Evolutionary conservation across 1,140 invertebrate species (phyloP).

Genomic region (Linepithema humile): DNA sequence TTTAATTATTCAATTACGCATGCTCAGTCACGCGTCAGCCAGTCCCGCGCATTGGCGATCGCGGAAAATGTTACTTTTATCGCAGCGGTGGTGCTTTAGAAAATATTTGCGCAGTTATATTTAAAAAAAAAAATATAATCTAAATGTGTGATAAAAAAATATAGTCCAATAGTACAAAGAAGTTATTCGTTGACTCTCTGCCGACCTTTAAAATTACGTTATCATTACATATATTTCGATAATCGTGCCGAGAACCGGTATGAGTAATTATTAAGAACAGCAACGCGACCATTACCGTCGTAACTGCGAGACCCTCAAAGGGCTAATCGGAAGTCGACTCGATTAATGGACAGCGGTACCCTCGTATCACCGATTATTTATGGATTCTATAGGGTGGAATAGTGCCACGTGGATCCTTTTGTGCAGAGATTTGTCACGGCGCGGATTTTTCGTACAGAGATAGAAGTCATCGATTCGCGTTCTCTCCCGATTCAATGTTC

Average conservation of each 20-base stretch:
- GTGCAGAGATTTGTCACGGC: constrained; percentile 74
- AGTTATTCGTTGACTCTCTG: neutral
- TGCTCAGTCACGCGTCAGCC: constrained; percentile 73
- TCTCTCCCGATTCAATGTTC: neutral
- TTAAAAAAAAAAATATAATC: neutral
- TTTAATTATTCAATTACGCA: constrained; percentile 79
- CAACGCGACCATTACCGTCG: constrained; percentile 15
- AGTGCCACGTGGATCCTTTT: constrained; percentile 71
- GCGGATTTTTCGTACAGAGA: constrained; percentile 16
- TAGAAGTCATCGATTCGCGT: constrained; percentile 21
- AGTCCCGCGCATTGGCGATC: constrained; percentile 31
- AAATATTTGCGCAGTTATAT: neutral
- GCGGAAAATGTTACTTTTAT: constrained; percentile 12
- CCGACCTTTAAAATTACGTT: neutral
- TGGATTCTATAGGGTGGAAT: constrained; percentile 62
- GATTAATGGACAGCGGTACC: constrained; percentile 65
- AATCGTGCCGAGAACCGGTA: neutral
- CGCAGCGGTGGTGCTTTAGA: neutral
- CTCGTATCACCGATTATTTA: constrained; percentile 69
- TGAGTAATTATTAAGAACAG: constrained; percentile 8
- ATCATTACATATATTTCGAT: neutral
- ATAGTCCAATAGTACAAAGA: neutral
- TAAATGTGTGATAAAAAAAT: neutral
- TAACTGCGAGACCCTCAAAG: neutral
- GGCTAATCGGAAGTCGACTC: constrained; percentile 61